phyloP scores from a whole-genome alignment of 2,888 invertebrate species.

The Thymelicus lineola region DNA sequence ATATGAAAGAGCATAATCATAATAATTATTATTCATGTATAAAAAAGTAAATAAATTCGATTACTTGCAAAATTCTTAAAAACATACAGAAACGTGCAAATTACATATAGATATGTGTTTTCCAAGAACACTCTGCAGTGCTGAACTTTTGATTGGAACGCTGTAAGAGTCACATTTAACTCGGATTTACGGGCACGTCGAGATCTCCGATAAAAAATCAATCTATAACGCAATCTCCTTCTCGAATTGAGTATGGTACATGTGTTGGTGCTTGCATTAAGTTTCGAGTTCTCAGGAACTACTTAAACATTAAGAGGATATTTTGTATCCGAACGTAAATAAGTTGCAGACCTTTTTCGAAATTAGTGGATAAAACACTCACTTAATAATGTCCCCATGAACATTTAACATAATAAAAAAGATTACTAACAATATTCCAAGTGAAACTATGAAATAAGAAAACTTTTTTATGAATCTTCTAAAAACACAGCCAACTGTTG shows the following conservation, averaged over 20 bases:
- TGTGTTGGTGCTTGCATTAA: not conserved
- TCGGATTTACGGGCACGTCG: not conserved
- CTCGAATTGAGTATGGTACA: too few relatives aligned
- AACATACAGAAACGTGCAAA: not conserved
- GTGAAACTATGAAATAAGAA: not conserved
- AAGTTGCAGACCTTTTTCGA: too few relatives aligned
- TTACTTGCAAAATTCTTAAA: not conserved
- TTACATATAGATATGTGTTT: not conserved
- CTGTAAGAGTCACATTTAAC: constrained; percentile 8
- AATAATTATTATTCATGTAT: too few relatives aligned
- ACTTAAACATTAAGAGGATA: too few relatives aligned
- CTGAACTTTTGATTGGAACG: constrained; percentile 9
- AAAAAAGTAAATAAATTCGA: too few relatives aligned
- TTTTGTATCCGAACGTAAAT: too few relatives aligned
- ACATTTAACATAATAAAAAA: too few relatives aligned
- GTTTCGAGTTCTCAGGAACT: not conserved
- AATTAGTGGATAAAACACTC: too few relatives aligned
- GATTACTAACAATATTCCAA: not conserved
- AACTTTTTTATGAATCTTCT: constrained; percentile 11
- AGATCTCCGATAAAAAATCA: constrained; percentile 7
- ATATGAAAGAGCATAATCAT: not conserved
- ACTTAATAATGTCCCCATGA: too few relatives aligned
- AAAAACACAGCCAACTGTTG: constrained; percentile 13
- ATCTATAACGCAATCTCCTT: constrained; percentile 16
- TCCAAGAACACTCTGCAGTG: not conserved